Evolutionary conservation across 2,797 vertebrate species (phyloP).

Genomic region (Muscicapa striata): DNA sequence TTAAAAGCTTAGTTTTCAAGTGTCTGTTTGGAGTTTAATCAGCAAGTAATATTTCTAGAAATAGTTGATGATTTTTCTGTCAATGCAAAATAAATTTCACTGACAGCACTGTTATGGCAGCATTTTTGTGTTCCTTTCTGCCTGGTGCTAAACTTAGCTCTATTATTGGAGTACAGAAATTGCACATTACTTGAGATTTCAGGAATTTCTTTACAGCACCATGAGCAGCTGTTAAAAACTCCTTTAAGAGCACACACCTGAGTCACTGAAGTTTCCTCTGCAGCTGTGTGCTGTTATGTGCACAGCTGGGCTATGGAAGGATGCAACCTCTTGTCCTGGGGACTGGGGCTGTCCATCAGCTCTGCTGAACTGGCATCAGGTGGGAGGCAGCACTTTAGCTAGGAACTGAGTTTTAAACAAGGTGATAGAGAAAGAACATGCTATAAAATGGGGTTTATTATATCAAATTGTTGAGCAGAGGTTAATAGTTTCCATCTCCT

Average conservation of each 20-base stretch:
- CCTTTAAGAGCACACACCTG: neutral
- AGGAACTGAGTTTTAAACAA: neutral
- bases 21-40: conserved; percentile 12
- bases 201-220: neutral
- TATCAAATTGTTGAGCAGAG: neutral
- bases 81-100: conserved; percentile 10
- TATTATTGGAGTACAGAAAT: neutral
- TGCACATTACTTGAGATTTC: neutral
- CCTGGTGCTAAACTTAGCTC: neutral
- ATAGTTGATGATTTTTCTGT: neutral
- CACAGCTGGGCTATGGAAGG: neutral
- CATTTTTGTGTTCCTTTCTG: neutral
- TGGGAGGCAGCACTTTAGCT: neutral
- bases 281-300: neutral
- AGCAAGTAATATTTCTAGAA: neutral
- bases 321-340: neutral
- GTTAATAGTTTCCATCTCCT: neutral
- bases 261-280: neutral
- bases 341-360: neutral
- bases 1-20: conserved; percentile 9
- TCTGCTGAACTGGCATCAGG: neutral
- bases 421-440: neutral
- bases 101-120: neutral
- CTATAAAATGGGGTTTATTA: neutral
- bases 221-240: neutral